phyloP scores from a whole-genome alignment of 2,113 vertebrate genomes.

The Sapayoa aenigma region DNA sequence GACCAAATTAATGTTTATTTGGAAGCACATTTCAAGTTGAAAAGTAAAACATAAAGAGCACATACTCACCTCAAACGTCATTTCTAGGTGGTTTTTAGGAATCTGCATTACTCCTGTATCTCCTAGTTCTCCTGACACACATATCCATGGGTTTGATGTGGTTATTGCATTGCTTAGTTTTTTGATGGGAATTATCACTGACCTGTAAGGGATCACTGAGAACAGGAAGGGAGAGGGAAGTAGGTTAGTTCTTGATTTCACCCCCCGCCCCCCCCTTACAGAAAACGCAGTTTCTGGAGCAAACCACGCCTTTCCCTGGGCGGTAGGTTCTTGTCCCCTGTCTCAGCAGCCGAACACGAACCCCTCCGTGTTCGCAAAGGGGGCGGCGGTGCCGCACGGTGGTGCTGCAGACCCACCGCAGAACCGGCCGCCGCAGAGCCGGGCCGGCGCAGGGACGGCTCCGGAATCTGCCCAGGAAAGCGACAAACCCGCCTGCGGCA shows the following conservation, averaged over 20 bases:
- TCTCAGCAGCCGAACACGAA: fast-evolving
- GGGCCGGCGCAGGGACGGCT: not conserved
- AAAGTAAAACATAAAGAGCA: not conserved
- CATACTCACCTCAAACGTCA: slow-evolving; percentile 89
- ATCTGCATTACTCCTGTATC: slow-evolving; percentile 93
- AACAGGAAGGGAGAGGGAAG: not conserved
- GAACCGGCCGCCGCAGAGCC: not conserved
- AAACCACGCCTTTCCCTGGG: not conserved
- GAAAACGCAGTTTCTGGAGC: not conserved
- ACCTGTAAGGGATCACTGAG: slow-evolving; percentile 91
- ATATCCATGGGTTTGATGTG: slow-evolving; percentile 95
- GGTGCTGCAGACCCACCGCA: not conserved
- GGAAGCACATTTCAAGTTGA: not conserved
- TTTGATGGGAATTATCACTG: slow-evolving; percentile 94
- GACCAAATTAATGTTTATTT: not conserved
- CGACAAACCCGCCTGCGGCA: not conserved
- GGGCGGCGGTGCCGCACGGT: not conserved
- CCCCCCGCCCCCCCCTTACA: fast-evolving
- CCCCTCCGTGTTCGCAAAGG: fast-evolving
- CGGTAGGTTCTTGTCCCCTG: fast-evolving
- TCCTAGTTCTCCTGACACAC: slow-evolving; percentile 93
- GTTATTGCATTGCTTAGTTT: slow-evolving; percentile 96
- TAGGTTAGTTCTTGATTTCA: not conserved
- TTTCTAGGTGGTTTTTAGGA: slow-evolving; percentile 93
- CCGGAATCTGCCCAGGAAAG: not conserved